Percentiles rank a stretch among this genome's conserved stretches.
Conservation (phyloP, 1,140 invertebrate species). For the Drosophila varians region DNA sequence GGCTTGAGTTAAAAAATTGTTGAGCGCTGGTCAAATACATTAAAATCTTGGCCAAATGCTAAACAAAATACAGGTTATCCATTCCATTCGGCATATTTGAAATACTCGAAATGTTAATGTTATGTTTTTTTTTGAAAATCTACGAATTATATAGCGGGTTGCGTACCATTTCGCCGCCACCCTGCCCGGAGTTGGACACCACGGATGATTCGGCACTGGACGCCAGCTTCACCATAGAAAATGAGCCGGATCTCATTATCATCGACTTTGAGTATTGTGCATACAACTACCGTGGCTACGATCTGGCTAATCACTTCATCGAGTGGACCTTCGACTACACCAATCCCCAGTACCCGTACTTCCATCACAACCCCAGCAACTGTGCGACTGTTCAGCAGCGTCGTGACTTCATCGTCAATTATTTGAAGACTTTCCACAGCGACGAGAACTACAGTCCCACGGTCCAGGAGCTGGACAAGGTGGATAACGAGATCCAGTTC, state of each 20-base stretch:
- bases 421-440: slow-evolving; percentile 67
- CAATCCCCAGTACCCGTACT: slow-evolving; percentile 90
- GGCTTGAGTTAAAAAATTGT: slow-evolving; percentile 52
- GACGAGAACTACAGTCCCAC: slow-evolving; percentile 62
- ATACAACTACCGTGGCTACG: slow-evolving; percentile 97
- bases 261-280: slow-evolving; percentile 98
- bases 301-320: slow-evolving; percentile 97
- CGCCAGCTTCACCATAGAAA: slow-evolving; percentile 68
- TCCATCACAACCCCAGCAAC: slow-evolving; percentile 86
- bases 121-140: slow-evolving; percentile 13
- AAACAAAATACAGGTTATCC: slow-evolving; percentile 66
- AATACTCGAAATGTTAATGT: slow-evolving; percentile 5
- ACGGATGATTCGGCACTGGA: slow-evolving; percentile 71
- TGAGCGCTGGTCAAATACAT: slow-evolving; percentile 36
- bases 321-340: slow-evolving; percentile 98
- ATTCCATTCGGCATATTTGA: slow-evolving; percentile 14
- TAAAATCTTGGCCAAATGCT: slow-evolving; percentile 29
- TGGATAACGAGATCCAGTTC: slow-evolving; percentile 88
- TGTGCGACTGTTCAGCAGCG: slow-evolving; percentile 92
- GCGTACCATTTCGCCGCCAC: slow-evolving; percentile 39
- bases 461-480: slow-evolving; percentile 52
- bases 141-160: slow-evolving; percentile 35
- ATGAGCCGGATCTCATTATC: slow-evolving; percentile 88
- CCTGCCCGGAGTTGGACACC: slow-evolving; percentile 60
- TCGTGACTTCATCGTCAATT: slow-evolving; percentile 67